phyloP scores from a whole-genome alignment of 2,113 vertebrate species.

The Xenus cinereus region DNA sequence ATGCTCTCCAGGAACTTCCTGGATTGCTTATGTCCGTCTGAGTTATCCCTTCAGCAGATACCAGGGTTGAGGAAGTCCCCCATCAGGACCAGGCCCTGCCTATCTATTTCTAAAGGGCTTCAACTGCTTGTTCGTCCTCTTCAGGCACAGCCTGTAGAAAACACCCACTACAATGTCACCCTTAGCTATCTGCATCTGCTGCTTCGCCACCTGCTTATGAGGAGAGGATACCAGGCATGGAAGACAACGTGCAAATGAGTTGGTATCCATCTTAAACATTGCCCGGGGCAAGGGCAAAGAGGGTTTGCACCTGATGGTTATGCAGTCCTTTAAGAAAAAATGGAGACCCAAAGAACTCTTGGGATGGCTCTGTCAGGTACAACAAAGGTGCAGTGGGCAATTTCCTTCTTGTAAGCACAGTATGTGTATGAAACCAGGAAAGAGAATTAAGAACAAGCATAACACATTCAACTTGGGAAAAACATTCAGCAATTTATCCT shows the following conservation, averaged over 20 bases:
- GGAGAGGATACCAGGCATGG: not conserved
- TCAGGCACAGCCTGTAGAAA: not conserved
- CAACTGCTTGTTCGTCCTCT: not conserved
- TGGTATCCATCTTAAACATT: not conserved
- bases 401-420: not conserved
- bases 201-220: not conserved
- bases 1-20: not conserved
- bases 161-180: not conserved
- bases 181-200: not conserved
- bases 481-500: not conserved
- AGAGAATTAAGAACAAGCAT: not conserved
- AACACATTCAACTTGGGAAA: not conserved
- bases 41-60: not conserved
- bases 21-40: not conserved
- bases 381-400: not conserved
- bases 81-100: not conserved
- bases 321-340: not conserved
- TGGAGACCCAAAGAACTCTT: not conserved
- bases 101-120: not conserved
- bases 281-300: not conserved
- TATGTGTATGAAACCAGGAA: not conserved
- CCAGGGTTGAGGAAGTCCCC: not conserved
- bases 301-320: not conserved
- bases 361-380: not conserved
- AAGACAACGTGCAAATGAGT: not conserved